Percentiles rank a stretch among this genome's conserved stretches.
Evolutionary conservation across 2,888 invertebrate species (phyloP).

Genomic region (Xylophagus ater): DNA sequence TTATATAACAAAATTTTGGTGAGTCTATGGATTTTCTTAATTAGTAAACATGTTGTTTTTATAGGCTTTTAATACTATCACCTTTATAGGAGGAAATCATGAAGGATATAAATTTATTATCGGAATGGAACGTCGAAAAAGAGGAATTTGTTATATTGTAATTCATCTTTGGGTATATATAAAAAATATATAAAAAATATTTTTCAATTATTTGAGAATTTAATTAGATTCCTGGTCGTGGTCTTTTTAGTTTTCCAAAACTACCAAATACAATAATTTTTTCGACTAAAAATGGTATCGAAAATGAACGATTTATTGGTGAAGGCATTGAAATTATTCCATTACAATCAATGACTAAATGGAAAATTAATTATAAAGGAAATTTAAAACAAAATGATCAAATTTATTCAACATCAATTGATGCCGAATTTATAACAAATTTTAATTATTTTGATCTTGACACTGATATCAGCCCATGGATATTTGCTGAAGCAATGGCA

Average conservation of each 20-base stretch:
- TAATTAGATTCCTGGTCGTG: conserved; percentile 57
- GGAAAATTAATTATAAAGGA: conserved; percentile 59
- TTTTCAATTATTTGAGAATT: too few relatives aligned
- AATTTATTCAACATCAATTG: conserved; percentile 47
- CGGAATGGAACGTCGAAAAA: conserved; percentile 54
- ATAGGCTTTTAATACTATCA: conserved; percentile 63
- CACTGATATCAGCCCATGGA: conserved; percentile 51
- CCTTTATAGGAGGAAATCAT: conserved; percentile 55
- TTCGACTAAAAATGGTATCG: conserved; percentile 30
- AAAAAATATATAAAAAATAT: too few relatives aligned
- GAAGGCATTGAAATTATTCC: conserved; percentile 58
- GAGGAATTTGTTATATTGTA: conserved; percentile 54
- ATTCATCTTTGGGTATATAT: conserved; percentile 57
- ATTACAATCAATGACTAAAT: conserved; percentile 60
- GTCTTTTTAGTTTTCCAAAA: conserved; percentile 55
- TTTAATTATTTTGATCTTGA: conserved; percentile 62
- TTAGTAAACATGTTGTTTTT: too few relatives aligned
- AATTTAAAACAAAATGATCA: conserved; percentile 43
- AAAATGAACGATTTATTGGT: conserved; percentile 50
- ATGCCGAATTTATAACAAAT: conserved; percentile 51
- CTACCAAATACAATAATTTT: conserved; percentile 59
- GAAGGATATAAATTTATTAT: conserved; percentile 54
- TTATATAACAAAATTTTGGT: too few relatives aligned
- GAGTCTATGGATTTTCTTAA: too few relatives aligned
- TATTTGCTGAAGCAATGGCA: conserved; percentile 62